A percentile compares a stretch with the other conserved stretches of the same genome.
Evolutionary conservation across 2,113 vertebrate genomes (phyloP).

Genomic region (Dipodomys ordii): DNA sequence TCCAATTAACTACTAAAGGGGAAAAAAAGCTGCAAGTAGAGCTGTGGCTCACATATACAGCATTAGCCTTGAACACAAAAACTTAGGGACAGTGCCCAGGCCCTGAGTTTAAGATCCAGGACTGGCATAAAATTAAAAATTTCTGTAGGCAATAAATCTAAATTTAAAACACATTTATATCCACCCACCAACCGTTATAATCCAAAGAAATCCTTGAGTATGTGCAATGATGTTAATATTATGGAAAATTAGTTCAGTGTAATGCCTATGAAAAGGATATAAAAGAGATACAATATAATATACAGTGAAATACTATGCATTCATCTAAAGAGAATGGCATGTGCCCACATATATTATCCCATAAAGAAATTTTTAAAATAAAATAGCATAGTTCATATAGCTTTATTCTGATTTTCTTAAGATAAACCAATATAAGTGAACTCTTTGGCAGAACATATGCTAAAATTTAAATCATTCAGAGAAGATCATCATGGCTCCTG

Average conservation of each 20-base stretch:
- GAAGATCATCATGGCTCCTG: too few relatives aligned
- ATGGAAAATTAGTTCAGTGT: background rate
- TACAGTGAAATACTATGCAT: background rate
- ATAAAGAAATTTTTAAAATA: slow-evolving; percentile 7
- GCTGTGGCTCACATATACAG: too few relatives aligned
- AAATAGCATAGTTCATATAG: background rate
- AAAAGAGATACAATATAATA: background rate
- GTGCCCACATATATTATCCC: background rate
- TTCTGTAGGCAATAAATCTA: background rate
- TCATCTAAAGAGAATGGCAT: background rate
- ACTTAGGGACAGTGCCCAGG: too few relatives aligned
- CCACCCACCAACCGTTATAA: background rate
- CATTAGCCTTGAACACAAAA: too few relatives aligned
- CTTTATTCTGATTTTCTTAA: background rate
- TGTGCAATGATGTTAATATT: background rate
- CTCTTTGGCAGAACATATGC: too few relatives aligned
- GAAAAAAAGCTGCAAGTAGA: too few relatives aligned
- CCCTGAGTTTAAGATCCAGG: too few relatives aligned
- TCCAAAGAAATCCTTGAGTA: background rate
- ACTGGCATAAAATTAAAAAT: too few relatives aligned
- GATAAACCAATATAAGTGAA: background rate
- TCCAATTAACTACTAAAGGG: too few relatives aligned
- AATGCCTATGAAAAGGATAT: background rate
- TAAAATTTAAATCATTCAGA: too few relatives aligned
- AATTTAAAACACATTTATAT: slow-evolving; percentile 2